phyloP scores from a whole-genome alignment of 37 sponge, comb jelly and placozoan species.

The Tethya wilhelma region DNA sequence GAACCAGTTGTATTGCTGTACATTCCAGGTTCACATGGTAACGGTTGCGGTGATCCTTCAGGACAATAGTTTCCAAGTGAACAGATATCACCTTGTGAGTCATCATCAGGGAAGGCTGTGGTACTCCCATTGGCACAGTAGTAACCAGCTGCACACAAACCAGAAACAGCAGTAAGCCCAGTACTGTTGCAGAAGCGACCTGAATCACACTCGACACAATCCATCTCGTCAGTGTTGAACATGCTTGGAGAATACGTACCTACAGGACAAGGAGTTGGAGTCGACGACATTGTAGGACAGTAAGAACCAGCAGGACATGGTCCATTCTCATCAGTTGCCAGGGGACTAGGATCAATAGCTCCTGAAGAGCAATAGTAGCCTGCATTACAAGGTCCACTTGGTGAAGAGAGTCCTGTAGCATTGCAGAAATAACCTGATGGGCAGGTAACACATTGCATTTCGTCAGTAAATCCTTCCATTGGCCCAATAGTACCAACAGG shows the following conservation, averaged over 20 bases:
- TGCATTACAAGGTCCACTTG: background rate
- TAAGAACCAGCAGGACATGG: background rate
- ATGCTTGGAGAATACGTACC: background rate
- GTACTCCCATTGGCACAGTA: background rate
- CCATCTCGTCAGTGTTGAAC: background rate
- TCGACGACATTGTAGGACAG: background rate
- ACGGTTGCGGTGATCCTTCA: background rate
- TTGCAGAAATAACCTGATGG: background rate
- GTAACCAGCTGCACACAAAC: slow-evolving; percentile 2
- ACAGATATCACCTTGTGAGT: background rate
- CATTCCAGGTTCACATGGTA: background rate
- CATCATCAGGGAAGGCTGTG: background rate
- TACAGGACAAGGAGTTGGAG: background rate
- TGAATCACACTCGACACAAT: background rate
- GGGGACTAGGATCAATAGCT: background rate
- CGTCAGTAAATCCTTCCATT: background rate
- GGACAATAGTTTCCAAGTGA: background rate
- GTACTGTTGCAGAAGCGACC: background rate
- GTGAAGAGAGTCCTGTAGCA: background rate
- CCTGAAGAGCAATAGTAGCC: background rate
- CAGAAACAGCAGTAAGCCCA: background rate
- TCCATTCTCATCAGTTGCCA: background rate
- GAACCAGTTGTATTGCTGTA: background rate
- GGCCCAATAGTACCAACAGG: background rate
- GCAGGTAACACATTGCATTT: background rate